Conservation (phyloP, 1,140 invertebrate genomes). For the Megalonaias nervosa region DNA sequence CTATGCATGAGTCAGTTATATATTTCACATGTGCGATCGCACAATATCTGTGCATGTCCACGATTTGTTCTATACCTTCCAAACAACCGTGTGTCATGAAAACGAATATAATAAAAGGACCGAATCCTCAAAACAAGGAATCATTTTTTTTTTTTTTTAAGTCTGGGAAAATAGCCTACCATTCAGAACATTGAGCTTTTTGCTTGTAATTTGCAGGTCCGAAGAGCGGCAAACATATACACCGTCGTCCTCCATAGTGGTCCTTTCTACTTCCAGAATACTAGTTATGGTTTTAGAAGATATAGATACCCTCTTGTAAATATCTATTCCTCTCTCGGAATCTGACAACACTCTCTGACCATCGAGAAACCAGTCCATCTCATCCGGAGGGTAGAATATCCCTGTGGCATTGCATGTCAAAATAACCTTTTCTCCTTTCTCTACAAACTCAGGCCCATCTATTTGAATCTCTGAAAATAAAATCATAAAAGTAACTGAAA, state of each 20-base stretch:
- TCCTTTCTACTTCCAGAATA: conserved; percentile 49
- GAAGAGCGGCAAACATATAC: conserved; percentile 57
- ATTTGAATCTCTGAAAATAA: conserved; percentile 54
- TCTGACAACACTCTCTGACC: conserved; percentile 49
- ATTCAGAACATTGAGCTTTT: conserved; percentile 55
- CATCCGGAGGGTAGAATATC: conserved; percentile 53
- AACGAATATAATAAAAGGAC: too few relatives aligned
- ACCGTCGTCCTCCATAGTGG: conserved; percentile 52
- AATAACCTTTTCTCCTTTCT: conserved; percentile 47
- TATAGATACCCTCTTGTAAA: conserved; percentile 46
- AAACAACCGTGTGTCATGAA: too few relatives aligned
- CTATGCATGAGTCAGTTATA: too few relatives aligned
- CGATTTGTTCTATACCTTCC: too few relatives aligned
- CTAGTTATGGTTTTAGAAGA: conserved; percentile 52
- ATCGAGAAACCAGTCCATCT: conserved; percentile 64
- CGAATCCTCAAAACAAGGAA: too few relatives aligned
- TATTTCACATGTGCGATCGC: too few relatives aligned
- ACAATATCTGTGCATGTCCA: too few relatives aligned
- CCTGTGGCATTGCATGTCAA: conserved; percentile 59
- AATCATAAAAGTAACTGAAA: too few relatives aligned
- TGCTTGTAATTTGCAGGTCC: conserved; percentile 47
- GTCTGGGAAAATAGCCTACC: too few relatives aligned
- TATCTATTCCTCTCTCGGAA: conserved; percentile 32
- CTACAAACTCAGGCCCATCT: conserved; percentile 50
- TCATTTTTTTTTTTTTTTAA: too few relatives aligned